These are phyloP conservation scores for Garra rufa DNA, from an alignment of 2,113 vertebrate genomes.

Conservation along the genomic window DNA sequence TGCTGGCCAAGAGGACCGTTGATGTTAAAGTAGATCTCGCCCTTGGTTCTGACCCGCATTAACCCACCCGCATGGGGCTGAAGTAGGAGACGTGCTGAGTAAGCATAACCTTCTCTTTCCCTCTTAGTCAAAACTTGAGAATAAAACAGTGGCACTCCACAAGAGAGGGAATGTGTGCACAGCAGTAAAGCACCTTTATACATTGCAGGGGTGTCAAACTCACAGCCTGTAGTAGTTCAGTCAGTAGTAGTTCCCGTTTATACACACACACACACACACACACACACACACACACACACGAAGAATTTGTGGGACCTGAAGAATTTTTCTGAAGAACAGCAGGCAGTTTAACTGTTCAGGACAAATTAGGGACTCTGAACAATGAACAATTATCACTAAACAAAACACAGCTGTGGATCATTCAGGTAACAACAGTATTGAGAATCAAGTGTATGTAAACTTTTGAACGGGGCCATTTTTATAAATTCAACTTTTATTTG, in stretches of 20 bases:
- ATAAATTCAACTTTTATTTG: too few relatives aligned
- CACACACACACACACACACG: too few relatives aligned
- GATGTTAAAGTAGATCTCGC: conserved; percentile 21
- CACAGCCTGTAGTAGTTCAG: background rate
- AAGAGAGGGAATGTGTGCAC: background rate
- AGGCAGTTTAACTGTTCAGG: too few relatives aligned
- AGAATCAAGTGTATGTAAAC: too few relatives aligned
- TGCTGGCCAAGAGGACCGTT: background rate
- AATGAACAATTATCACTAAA: too few relatives aligned
- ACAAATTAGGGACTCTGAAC: too few relatives aligned
- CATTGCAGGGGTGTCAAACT: background rate
- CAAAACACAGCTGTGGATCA: too few relatives aligned
- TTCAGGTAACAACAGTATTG: too few relatives aligned
- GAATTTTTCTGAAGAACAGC: too few relatives aligned
- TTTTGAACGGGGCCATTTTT: too few relatives aligned
- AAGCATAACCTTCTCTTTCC: background rate
- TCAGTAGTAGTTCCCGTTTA: background rate
- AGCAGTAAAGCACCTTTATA: background rate
- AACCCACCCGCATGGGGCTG: background rate
- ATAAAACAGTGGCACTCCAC: background rate
- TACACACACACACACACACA: background rate
- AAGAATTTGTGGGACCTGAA: too few relatives aligned
- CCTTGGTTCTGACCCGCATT: background rate
- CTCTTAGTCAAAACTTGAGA: conserved; percentile 1
- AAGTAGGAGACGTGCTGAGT: conserved; percentile 24